Evolutionary conservation across 1,140 invertebrate species (phyloP).

Genomic region (Helicoverpa zea): DNA sequence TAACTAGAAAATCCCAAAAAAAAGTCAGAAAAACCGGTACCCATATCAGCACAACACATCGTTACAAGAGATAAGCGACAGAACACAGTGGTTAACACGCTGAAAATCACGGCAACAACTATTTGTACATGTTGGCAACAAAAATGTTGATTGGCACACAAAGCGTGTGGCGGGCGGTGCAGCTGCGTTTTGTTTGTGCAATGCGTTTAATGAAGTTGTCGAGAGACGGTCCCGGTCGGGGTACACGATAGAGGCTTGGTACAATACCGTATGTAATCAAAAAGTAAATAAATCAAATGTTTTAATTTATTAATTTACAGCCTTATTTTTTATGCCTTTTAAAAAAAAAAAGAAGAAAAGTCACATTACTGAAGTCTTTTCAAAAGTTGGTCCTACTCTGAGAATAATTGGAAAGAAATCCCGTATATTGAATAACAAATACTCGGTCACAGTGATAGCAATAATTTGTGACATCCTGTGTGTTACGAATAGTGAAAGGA

Average conservation of each 20-base stretch:
- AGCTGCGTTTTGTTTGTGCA: constrained; percentile 61
- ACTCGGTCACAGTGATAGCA: too few species aligned
- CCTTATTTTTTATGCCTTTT: too few species aligned
- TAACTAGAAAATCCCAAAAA: neutral
- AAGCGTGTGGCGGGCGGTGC: constrained; percentile 57
- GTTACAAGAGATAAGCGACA: constrained; percentile 33
- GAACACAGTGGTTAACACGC: constrained; percentile 25
- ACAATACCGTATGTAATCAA: neutral
- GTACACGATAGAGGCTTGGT: constrained; percentile 7
- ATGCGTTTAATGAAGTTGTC: constrained; percentile 71
- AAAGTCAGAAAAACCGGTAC: neutral
- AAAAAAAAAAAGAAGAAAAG: too few species aligned
- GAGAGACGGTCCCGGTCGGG: constrained; percentile 12
- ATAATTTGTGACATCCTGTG: too few species aligned
- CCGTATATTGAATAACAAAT: too few species aligned
- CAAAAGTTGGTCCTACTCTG: too few species aligned
- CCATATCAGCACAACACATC: neutral
- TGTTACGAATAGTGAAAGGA: too few species aligned
- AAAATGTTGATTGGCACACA: constrained; percentile 71
- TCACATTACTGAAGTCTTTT: too few species aligned
- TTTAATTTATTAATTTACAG: too few species aligned
- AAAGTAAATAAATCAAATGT: too few species aligned
- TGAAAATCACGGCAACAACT: constrained; percentile 3
- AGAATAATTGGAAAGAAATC: too few species aligned
- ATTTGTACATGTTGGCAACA: constrained; percentile 44